Evolutionary conservation across 2,888 invertebrate species (phyloP).

Genomic region (Keiferia lycopersicella): DNA sequence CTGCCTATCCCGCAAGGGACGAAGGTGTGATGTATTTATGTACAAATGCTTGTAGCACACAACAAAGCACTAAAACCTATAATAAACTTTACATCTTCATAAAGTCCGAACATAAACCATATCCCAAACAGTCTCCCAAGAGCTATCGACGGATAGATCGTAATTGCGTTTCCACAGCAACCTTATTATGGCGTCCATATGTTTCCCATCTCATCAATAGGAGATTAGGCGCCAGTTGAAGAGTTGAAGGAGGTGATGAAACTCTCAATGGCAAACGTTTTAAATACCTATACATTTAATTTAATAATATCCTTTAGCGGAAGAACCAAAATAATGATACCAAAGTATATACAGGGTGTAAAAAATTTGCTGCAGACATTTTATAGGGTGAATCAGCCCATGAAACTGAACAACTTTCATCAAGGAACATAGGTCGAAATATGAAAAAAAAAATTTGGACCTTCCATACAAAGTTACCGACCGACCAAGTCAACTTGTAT

Average conservation of each 20-base stretch:
- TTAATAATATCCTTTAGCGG: not conserved
- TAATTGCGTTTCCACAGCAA: not conserved
- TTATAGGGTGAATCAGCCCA: no score
- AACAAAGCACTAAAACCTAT: not conserved
- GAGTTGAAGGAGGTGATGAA: constrained; percentile 1
- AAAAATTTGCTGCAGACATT: no score
- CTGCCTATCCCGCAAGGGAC: no score
- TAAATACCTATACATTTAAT: not conserved
- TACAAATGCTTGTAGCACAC: no score
- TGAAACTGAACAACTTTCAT: no score
- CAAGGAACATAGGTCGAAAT: no score
- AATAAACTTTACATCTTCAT: constrained; percentile 2
- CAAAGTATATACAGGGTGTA: no score
- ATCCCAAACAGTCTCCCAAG: not conserved
- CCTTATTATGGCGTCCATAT: constrained; percentile 6
- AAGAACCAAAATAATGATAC: no score
- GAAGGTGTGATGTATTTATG: no score
- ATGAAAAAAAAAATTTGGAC: no score
- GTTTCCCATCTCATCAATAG: constrained; percentile 3
- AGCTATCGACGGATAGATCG: not conserved
- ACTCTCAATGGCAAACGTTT: not conserved
- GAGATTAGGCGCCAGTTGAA: constrained; percentile 4
- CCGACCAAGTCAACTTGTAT: no score
- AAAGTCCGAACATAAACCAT: not conserved
- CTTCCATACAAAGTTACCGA: no score